These are phyloP conservation scores for Arvicanthis niloticus DNA, from an alignment of 2,113 vertebrate genomes.

Conservation along the genomic window DNA sequence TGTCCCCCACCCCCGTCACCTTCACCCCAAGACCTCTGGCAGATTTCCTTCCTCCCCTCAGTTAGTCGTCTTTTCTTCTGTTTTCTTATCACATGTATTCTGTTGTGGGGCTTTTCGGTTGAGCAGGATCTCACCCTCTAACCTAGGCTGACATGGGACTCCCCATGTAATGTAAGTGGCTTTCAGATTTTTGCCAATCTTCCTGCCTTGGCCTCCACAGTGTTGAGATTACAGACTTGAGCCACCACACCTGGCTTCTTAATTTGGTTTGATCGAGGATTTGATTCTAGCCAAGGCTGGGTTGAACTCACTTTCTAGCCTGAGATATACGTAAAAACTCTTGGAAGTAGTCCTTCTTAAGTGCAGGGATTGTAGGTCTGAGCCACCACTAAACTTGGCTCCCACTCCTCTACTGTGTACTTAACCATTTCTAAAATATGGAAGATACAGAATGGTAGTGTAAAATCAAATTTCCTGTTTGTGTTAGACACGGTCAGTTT, in stretches of 20 bases:
- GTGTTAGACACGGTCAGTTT: constrained; percentile 57
- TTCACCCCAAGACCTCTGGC: background rate
- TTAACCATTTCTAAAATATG: constrained; percentile 63
- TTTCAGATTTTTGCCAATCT: background rate
- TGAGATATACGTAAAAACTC: background rate
- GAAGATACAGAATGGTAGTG: constrained; percentile 46
- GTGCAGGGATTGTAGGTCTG: background rate
- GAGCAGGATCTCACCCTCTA: background rate
- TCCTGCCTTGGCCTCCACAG: background rate
- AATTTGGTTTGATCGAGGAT: background rate
- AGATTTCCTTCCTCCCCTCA: background rate
- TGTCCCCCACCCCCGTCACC: no score
- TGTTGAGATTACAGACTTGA: background rate
- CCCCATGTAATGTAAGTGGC: background rate
- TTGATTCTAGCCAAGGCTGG: background rate
- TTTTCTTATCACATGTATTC: background rate
- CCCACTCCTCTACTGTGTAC: background rate
- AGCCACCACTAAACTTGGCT: background rate
- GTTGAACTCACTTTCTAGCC: background rate
- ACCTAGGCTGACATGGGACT: background rate
- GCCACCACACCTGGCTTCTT: background rate
- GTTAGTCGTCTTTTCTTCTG: background rate
- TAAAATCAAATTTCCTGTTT: constrained; percentile 62
- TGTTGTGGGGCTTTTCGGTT: no score
- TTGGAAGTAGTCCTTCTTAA: no score